phyloP scores from a whole-genome alignment of 2,888 invertebrate genomes.

The Philhelius pedissequus region DNA sequence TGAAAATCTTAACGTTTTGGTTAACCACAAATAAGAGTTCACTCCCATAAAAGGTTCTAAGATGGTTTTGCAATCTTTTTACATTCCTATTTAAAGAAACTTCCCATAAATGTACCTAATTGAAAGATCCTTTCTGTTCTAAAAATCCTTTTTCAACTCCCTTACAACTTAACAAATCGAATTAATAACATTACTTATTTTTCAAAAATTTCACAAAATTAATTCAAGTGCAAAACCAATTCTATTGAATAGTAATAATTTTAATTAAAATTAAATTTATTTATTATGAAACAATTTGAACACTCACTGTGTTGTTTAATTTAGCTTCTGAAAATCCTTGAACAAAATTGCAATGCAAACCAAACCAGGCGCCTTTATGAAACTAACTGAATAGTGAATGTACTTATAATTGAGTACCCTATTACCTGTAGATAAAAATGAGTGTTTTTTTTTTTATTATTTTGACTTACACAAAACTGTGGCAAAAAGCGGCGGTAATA shows the following conservation, averaged over 20 bases:
- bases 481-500: neutral
- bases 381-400: constrained; percentile 39
- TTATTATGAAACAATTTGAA: neutral
- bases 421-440: neutral
- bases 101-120: too few relatives aligned
- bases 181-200: neutral
- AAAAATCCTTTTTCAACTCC: too few relatives aligned
- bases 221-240: neutral
- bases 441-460: neutral
- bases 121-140: too few relatives aligned
- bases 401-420: neutral
- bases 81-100: too few relatives aligned
- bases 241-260: neutral
- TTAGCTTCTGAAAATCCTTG: neutral
- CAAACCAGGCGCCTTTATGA: neutral
- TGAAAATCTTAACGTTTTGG: too few relatives aligned
- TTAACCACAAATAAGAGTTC: too few relatives aligned
- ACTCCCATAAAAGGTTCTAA: too few relatives aligned
- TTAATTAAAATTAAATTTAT: neutral
- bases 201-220: neutral
- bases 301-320: constrained; percentile 3
- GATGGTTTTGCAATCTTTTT: too few relatives aligned
- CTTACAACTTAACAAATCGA: neutral
- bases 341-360: constrained; percentile 1
- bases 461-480: neutral